Percentiles rank a stretch among this genome's conserved stretches.
Evolutionary conservation across 2,797 vertebrate species (phyloP).

Genomic region (Channallabes apus): DNA sequence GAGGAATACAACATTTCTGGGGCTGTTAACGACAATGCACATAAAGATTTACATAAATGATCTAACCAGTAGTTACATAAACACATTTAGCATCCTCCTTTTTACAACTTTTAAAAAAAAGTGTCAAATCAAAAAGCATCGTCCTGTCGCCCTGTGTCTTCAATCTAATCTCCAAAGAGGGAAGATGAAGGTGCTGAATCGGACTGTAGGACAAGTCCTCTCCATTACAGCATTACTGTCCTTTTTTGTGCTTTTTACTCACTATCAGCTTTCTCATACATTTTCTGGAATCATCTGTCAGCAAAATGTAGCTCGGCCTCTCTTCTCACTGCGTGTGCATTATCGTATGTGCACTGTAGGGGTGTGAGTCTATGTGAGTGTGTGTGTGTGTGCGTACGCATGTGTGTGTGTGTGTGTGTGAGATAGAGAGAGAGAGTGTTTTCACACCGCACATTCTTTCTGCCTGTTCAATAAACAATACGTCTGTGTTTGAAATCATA

Average conservation of each 20-base stretch:
- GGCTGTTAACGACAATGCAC: background rate
- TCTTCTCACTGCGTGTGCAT: conserved; percentile 64
- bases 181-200: conserved; percentile 64
- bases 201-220: conserved; percentile 51
- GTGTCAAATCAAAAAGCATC: background rate
- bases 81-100: background rate
- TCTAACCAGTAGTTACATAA: background rate
- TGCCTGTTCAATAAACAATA: conserved; percentile 42
- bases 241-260: conserved; percentile 68
- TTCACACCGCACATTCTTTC: conserved; percentile 28
- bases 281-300: conserved; percentile 71
- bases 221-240: conserved; percentile 65
- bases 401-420: conserved; percentile 56
- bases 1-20: background rate
- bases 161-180: conserved; percentile 54
- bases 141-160: background rate
- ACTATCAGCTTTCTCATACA: conserved; percentile 68
- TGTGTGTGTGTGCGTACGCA: background rate
- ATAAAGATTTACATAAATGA: background rate
- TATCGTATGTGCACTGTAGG: conserved; percentile 43
- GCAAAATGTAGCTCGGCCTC: conserved; percentile 74
- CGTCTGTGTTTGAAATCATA: conserved; percentile 41
- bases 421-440: background rate
- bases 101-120: background rate
- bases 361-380: conserved; percentile 60